phyloP scores from a whole-genome alignment of 2,797 vertebrate genomes.

The Corythornis leucogaster region DNA sequence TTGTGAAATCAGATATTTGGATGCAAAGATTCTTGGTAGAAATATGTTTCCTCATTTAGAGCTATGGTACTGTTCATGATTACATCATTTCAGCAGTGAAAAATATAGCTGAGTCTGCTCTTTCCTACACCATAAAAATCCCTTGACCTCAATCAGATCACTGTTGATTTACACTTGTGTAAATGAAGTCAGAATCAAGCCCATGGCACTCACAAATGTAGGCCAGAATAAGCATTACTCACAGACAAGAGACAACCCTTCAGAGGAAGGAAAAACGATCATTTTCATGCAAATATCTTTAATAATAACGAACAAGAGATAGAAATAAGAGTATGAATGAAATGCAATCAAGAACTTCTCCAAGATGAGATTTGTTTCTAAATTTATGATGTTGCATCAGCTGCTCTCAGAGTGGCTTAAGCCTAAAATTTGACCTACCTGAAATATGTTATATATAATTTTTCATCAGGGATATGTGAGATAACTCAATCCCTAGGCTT shows the following conservation, averaged over 20 bases:
- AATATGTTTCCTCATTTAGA: slow-evolving; percentile 48
- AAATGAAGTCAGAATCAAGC: slow-evolving; percentile 62
- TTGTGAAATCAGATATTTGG: neutral
- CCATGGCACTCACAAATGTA: slow-evolving; percentile 48
- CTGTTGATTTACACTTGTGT: slow-evolving; percentile 54
- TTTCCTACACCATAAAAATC: slow-evolving; percentile 50
- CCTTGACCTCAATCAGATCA: slow-evolving; percentile 60
- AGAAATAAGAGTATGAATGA: slow-evolving; percentile 62
- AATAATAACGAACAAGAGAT: slow-evolving; percentile 64
- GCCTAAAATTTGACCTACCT: slow-evolving; percentile 54
- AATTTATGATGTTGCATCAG: slow-evolving; percentile 45
- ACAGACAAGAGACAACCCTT: slow-evolving; percentile 58
- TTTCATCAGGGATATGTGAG: slow-evolving; percentile 24
- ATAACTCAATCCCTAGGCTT: neutral
- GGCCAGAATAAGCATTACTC: slow-evolving; percentile 63
- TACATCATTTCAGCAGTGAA: slow-evolving; percentile 51
- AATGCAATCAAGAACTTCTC: slow-evolving; percentile 62
- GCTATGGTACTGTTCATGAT: slow-evolving; percentile 23
- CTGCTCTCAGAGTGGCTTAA: slow-evolving; percentile 39
- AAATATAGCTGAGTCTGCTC: slow-evolving; percentile 60
- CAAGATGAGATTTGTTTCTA: slow-evolving; percentile 50
- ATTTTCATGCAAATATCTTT: slow-evolving; percentile 64
- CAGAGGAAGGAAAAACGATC: slow-evolving; percentile 42
- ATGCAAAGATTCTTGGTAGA: slow-evolving; percentile 25
- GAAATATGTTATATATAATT: slow-evolving; percentile 28